A percentile compares a stretch with the other conserved stretches of the same genome.
Evolutionary conservation across 2,797 vertebrate species (phyloP).

Genomic region (Tangara arthus): DNA sequence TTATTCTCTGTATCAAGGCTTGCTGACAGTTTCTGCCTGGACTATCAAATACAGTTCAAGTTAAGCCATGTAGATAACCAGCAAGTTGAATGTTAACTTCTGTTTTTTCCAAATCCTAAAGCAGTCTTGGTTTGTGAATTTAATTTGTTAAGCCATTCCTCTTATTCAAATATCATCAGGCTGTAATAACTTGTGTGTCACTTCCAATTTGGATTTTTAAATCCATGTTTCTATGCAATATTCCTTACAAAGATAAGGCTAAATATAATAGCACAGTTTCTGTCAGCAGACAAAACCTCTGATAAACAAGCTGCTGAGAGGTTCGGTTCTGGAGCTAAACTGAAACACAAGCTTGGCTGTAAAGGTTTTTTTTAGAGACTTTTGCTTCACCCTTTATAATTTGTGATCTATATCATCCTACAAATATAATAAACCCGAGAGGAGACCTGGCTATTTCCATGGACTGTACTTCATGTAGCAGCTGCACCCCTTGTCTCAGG

Average conservation of each 20-base stretch:
- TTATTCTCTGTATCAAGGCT: neutral
- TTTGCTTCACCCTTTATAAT: neutral
- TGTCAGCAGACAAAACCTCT: neutral
- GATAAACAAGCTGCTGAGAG: neutral
- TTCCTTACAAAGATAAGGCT: neutral
- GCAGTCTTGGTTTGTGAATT: neutral
- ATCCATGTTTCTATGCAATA: neutral
- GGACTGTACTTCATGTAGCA: neutral
- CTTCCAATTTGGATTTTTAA: neutral
- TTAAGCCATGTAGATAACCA: neutral
- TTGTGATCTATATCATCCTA: neutral
- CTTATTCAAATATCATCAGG: neutral
- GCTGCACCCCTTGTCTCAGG: neutral
- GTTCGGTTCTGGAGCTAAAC: neutral
- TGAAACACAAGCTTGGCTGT: neutral
- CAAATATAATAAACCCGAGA: neutral
- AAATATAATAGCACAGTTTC: neutral
- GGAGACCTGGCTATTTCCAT: neutral
- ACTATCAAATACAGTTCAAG: neutral
- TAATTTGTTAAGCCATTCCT: neutral
- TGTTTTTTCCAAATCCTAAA: neutral
- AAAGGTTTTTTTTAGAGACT: neutral
- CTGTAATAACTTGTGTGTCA: neutral
- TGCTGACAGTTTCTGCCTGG: neutral
- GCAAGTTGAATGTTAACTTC: neutral